A percentile compares a stretch with the other conserved stretches of the same genome.
These are phyloP conservation scores for Stegophylla sp. DNA, from an alignment of 2,888 invertebrate genomes.

Conservation along the genomic window DNA sequence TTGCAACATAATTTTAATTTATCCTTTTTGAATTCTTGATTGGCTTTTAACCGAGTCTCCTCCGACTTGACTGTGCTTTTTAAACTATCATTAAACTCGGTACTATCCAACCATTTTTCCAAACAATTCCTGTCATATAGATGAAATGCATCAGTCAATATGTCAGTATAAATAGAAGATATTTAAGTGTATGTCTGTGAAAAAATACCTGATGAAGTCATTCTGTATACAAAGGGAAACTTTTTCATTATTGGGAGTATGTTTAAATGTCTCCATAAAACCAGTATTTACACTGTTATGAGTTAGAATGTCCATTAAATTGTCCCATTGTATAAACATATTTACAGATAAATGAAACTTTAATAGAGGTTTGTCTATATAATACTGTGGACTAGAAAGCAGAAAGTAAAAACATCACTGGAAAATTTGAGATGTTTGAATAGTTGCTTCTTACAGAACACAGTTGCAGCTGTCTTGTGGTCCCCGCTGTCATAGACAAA, in stretches of 20 bases:
- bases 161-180: not conserved
- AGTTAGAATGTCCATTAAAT: slow-evolving; percentile 42
- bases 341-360: slow-evolving; percentile 6
- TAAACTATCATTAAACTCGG: slow-evolving; percentile 35
- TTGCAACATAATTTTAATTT: slow-evolving; percentile 68
- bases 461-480: too few species aligned
- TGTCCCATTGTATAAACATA: slow-evolving; percentile 47
- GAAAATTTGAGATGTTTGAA: too few species aligned
- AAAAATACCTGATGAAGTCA: slow-evolving; percentile 55
- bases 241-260: slow-evolving; percentile 46
- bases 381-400: not conserved
- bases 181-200: not conserved
- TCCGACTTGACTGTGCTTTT: slow-evolving; percentile 65
- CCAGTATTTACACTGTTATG: slow-evolving; percentile 12
- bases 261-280: slow-evolving; percentile 40
- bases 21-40: slow-evolving; percentile 69
- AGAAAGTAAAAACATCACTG: too few species aligned
- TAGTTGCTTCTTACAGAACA: too few species aligned
- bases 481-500: too few species aligned
- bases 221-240: slow-evolving; percentile 47
- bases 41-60: slow-evolving; percentile 67
- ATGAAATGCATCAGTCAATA: slow-evolving; percentile 4
- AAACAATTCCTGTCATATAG: not conserved
- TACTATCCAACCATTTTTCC: slow-evolving; percentile 18
- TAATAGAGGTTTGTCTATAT: not conserved